Evolutionary conservation across 2,113 vertebrate species (phyloP), one percentile per base, ranked within the genome.

Genomic region (Erinaceus europaeus): DNA sequence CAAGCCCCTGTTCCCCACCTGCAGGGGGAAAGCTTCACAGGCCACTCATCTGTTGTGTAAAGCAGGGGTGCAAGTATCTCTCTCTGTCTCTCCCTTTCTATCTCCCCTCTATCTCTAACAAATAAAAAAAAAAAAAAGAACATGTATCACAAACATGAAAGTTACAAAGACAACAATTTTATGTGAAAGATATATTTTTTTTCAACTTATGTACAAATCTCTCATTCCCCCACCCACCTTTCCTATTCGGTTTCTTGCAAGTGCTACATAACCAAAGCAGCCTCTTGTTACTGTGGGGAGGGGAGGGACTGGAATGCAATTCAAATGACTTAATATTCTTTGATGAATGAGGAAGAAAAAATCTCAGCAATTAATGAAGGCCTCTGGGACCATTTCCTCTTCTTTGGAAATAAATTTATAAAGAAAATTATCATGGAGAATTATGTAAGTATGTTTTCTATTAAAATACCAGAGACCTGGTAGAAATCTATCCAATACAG

Each of bases 321-420:
- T 80, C 57, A 82, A 82, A 72, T 74, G 50, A 89, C 34, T 55
- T 75, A 67, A 50, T 65, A 65, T 34, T 71, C 36, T 71, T 34
- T 87, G 77, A 79, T 84, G 27, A 88, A 84, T 82, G 36, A 61
- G 48, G 53, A 81, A 46, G 21, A 83, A 59, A 83, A 59, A 87
- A 80, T 71, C n/a, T 75, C 40, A 90, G 67, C 81, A 71, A 75
- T 87, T 76, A 76, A 77, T 57, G 27, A 69, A 88, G 36, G 13
- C 34, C 13, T 21, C 20, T 61, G 34, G 27, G 38, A 6, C 15
- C 61, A 90, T 64, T 84, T 86, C 21, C 17, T 91, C 17, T 88
- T 85, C 68, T 93, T 88, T 64, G 14, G 32, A 89, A 91, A 55
- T 86, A 89, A 89, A 64, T 65, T 52, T 83, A 76, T 61, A 17